Base-by-base conservation (phyloP, 1,140 invertebrate species). In the Leptopilina boulardi region DNA sequence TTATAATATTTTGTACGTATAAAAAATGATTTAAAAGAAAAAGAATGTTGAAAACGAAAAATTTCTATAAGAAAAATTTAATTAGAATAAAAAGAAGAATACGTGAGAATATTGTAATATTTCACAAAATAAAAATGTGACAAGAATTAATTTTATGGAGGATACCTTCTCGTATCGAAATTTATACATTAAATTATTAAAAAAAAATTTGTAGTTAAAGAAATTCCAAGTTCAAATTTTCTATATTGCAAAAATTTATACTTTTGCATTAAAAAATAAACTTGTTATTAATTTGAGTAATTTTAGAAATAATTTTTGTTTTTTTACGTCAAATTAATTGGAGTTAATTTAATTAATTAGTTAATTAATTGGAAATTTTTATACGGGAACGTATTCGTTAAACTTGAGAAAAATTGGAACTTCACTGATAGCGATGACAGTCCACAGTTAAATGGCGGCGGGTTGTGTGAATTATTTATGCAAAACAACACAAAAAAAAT, bases 401-500 rank as follows among this genome's bases (percentile, higher is more conserved):
- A n/a, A 9, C 13, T 8, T n/a, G 13, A 51, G 73, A 71, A 19
- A 75, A 79, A 77, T 72, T 74, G 38, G 76, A 77, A 81, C 75
- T 81, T 79, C 76, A 74, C 76, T 79, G 74, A 54, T 76, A 81
- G 77, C 77, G 76, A 81, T 70, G 66, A 80, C 77, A 80, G 81
- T 80, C 77, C 79, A 80, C 77, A 77, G 74, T 81, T 83, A 77
- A 77, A 80, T 73, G 77, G 72, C 75, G 81, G 77, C 77, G 51
- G 80, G 70, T 77, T 78, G 76, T 83, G 71, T 80, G 78, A 75
- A 84, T 80, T 78, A 77, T 83, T 83, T 81, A 74, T 80, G 56
- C 75, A 79, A 81, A 75, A 81, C 72, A 79, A 82, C 59, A 82
- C 59, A 83, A 84, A 86, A 80, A 80, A 84, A 84, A 86, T 71